phyloP scores from a whole-genome alignment of 2,113 vertebrate species.

The Carassius carassius region DNA sequence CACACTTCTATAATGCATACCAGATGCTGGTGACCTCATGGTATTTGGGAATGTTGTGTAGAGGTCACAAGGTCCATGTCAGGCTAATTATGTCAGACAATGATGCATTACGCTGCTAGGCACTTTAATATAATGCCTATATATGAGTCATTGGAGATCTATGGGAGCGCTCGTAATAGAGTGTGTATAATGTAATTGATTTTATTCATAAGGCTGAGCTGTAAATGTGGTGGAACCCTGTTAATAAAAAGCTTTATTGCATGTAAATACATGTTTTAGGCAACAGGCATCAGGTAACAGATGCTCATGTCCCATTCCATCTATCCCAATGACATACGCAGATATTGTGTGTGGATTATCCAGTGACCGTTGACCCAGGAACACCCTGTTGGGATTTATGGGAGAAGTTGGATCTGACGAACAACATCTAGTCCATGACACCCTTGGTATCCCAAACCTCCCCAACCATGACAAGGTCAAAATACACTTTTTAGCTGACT shows the following conservation, averaged over 20 bases:
- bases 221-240: not conserved
- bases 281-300: not conserved
- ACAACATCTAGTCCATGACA: slow-evolving; percentile 41
- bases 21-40: slow-evolving; percentile 47
- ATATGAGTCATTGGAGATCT: not conserved
- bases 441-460: not conserved
- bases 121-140: slow-evolving; percentile 50
- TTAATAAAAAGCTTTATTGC: slow-evolving; percentile 29
- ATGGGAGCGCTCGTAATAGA: slow-evolving; percentile 27
- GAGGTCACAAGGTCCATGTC: slow-evolving; percentile 59
- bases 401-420: not conserved
- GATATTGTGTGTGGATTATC: slow-evolving; percentile 24
- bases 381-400: slow-evolving; percentile 37
- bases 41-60: slow-evolving; percentile 44
- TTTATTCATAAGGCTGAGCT: slow-evolving; percentile 40
- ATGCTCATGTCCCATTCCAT: not conserved
- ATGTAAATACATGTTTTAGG: not conserved
- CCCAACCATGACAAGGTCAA: slow-evolving; percentile 23
- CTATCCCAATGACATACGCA: not conserved
- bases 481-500: slow-evolving; percentile 24
- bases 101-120: slow-evolving; percentile 61
- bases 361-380: slow-evolving; percentile 24
- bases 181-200: slow-evolving; percentile 35
- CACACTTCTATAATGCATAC: not conserved
- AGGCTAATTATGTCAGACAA: slow-evolving; percentile 63